Evolutionary conservation across 2,113 vertebrate species (phyloP), one percentile per base, ranked within the genome.

Genomic region (Solea senegalensis): DNA sequence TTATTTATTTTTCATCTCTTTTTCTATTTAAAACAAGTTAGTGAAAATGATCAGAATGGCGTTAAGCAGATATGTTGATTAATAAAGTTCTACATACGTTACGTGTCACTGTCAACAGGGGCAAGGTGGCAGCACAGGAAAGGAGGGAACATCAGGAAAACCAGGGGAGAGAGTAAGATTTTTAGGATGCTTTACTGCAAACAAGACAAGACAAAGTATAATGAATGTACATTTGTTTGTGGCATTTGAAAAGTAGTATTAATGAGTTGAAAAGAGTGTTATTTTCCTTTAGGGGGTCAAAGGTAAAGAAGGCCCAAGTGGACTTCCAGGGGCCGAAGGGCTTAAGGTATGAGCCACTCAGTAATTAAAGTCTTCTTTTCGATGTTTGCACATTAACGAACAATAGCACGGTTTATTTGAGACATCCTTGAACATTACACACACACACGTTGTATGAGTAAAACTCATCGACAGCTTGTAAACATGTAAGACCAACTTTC

Each of bases 221-320:
- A 34, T 34, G 34, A 34, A 34, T 34, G 34, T 6, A 34, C 3
- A 0, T 34, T 34, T 34, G 34, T 34, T 34, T 4, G 34, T 34
- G 34, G 34, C 2, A 34, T 34, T 34, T 34, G 34, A 45, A 45
- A 45, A 4, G 44, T 45, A 10, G 8, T 3, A 45, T 45, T 10
- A 3, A 9, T 45, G 12, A 45, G 8, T 10, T 45, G 0, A 10
- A 10, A 45, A 10, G 44, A 3, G 3, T 70, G 6, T 41, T 72
- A 16, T 5, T 78, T 72, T 88, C 43, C 15, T 69, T 76, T 44
- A 94, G 94, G 93, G 93, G 5, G 34, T 84, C 34, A 87, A 87
- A 83, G 93, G 93, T 60, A 88, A 86, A 82, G 43, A 80, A n/a
- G 91, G 92, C 1, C 43, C 63, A 4, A 57, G 39, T 9, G 85